Evolutionary conservation across 2,888 invertebrate genomes (phyloP).

Genomic region (Melanargia galathea): DNA sequence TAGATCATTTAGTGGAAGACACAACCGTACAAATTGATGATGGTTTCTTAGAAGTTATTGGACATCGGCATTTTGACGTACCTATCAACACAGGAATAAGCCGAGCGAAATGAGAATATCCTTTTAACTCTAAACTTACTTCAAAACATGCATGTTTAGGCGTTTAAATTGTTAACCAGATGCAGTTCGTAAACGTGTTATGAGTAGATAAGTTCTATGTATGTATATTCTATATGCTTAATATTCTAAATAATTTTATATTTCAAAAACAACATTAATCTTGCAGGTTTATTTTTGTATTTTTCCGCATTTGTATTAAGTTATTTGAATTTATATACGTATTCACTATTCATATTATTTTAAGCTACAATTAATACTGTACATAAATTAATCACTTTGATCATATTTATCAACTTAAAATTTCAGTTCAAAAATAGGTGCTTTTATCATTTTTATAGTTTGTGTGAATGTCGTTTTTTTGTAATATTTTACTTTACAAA

Average conservation of each 20-base stretch:
- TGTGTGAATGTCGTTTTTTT: background rate
- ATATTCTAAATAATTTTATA: background rate
- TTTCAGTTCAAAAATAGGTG: no score
- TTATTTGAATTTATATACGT: background rate
- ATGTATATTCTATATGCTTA: background rate
- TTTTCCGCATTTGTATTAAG: constrained; percentile 1
- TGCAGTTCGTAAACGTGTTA: no score
- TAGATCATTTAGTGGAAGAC: background rate
- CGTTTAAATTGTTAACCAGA: background rate
- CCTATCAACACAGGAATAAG: background rate
- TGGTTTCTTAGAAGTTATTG: constrained; percentile 2
- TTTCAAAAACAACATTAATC: constrained; percentile 9
- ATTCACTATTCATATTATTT: background rate
- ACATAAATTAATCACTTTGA: no score
- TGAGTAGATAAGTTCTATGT: background rate
- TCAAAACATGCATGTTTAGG: background rate
- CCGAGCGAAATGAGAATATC: background rate
- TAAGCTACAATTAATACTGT: background rate
- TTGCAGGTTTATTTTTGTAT: background rate
- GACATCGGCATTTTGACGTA: background rate
- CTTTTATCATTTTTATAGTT: no score
- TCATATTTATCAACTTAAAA: no score
- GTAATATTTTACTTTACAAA: background rate
- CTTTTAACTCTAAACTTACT: background rate
- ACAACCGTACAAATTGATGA: background rate